Percentiles rank a stretch among this genome's conserved stretches.
Conservation (phyloP, 2,888 invertebrate genomes). For the Patella ulyssiponensis region DNA sequence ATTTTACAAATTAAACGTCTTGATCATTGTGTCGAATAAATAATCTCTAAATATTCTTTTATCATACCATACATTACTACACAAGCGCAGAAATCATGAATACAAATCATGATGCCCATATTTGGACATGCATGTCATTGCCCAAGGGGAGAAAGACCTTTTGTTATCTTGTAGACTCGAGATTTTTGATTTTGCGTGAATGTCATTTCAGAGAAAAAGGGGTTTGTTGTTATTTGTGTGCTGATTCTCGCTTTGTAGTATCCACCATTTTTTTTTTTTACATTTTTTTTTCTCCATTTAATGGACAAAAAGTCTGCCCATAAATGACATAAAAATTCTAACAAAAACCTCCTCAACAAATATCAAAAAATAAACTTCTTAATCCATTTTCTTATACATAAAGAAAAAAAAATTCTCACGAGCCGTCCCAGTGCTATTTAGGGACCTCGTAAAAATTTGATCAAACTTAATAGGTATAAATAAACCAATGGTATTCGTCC, state of each 20-base stretch:
- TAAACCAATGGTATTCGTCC: constrained; percentile 23
- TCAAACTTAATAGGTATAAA: constrained; percentile 46
- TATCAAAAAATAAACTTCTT: constrained; percentile 79
- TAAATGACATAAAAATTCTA: constrained; percentile 61
- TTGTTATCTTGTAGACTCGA: no score
- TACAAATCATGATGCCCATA: no score
- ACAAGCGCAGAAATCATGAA: no score
- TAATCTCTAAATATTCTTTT: no score
- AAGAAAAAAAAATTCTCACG: constrained; percentile 69
- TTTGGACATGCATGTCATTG: no score
- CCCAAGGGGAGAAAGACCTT: no score
- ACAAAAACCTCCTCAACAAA: constrained; percentile 75
- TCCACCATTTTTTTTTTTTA: constrained; percentile 20
- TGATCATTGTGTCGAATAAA: no score
- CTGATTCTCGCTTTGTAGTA: neutral
- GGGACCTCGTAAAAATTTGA: constrained; percentile 59
- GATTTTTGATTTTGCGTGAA: neutral
- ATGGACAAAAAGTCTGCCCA: constrained; percentile 36
- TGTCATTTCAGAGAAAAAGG: constrained; percentile 5
- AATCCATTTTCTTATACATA: constrained; percentile 41
- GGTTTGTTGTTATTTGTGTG: neutral
- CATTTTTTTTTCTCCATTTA: constrained; percentile 29
- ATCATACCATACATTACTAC: no score
- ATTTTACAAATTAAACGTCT: no score
- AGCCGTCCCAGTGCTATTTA: constrained; percentile 37